Evolutionary conservation across 2,113 vertebrate species (phyloP).

Genomic region (Nerophis ophidion): DNA sequence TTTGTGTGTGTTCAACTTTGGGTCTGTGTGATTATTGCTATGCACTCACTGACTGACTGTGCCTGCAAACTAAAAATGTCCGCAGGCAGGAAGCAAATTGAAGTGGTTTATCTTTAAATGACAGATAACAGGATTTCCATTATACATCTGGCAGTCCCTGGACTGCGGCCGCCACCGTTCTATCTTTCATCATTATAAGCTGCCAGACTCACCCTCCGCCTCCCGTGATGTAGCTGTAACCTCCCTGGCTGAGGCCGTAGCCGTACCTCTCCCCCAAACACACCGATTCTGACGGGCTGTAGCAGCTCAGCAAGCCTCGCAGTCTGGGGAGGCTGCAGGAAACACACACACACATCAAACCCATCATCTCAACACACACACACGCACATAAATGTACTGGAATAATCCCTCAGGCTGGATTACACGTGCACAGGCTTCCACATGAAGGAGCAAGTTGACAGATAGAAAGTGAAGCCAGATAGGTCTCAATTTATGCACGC

Average conservation of each 20-base stretch:
- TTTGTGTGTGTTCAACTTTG: not conserved
- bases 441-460: slow-evolving; percentile 25
- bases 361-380: slow-evolving; percentile 23
- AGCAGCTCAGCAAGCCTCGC: slow-evolving; percentile 86
- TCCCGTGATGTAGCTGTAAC: slow-evolving; percentile 96
- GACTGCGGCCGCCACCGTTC: no score
- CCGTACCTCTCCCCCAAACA: slow-evolving; percentile 92
- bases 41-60: not conserved
- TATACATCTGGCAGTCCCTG: slow-evolving; percentile 7
- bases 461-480: slow-evolving; percentile 27
- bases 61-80: slow-evolving; percentile 5
- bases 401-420: slow-evolving; percentile 32
- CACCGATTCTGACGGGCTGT: slow-evolving; percentile 77
- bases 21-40: not conserved
- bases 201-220: slow-evolving; percentile 86
- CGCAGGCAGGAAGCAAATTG: slow-evolving; percentile 16
- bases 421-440: slow-evolving; percentile 27
- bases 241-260: slow-evolving; percentile 87
- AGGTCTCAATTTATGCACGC: slow-evolving; percentile 20
- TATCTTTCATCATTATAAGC: slow-evolving; percentile 30
- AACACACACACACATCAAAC: slow-evolving; percentile 27
- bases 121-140: slow-evolving; percentile 43
- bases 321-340: slow-evolving; percentile 81
- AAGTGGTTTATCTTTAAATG: slow-evolving; percentile 42
- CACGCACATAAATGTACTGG: not conserved